Percentiles rank a stretch among this genome's conserved stretches.
Conservation (phyloP, 2,797 vertebrate genomes). For the Pelochelys cantorii region DNA sequence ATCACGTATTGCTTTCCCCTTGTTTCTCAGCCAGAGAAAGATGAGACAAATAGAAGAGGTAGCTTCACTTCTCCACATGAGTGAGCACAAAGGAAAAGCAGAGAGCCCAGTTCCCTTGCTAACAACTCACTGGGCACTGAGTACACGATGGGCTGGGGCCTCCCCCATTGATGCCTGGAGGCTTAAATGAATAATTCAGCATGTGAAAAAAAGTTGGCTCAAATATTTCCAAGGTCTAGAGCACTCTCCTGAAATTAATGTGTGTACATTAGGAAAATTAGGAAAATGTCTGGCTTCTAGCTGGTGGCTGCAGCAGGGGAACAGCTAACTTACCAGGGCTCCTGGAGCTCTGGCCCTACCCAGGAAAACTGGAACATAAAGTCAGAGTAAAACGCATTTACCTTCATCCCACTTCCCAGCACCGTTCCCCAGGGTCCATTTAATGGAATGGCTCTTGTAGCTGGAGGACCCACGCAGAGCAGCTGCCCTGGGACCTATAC, state of each 20-base stretch:
- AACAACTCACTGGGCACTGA: conserved; percentile 10
- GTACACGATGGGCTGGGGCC: background rate
- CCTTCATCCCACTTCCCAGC: background rate
- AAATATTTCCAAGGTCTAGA: conserved; percentile 1
- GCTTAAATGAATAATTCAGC: background rate
- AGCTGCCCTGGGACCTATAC: background rate
- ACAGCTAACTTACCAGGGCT: background rate
- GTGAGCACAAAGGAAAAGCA: background rate
- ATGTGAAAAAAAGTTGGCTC: conserved; percentile 1
- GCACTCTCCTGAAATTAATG: background rate
- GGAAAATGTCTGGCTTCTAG: background rate
- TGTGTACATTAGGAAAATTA: background rate
- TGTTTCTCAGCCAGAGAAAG: background rate
- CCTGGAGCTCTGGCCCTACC: background rate
- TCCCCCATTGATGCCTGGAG: background rate
- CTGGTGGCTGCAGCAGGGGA: background rate
- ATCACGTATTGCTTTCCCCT: background rate
- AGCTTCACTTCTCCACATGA: background rate
- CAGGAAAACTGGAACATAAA: background rate
- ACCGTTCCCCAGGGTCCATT: background rate
- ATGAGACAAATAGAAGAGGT: background rate
- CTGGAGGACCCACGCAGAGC: background rate
- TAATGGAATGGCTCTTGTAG: background rate
- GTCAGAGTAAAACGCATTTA: background rate
- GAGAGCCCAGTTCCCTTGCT: background rate